phyloP scores from a whole-genome alignment of 2,888 invertebrate species.

The Eupeodes luniger region DNA sequence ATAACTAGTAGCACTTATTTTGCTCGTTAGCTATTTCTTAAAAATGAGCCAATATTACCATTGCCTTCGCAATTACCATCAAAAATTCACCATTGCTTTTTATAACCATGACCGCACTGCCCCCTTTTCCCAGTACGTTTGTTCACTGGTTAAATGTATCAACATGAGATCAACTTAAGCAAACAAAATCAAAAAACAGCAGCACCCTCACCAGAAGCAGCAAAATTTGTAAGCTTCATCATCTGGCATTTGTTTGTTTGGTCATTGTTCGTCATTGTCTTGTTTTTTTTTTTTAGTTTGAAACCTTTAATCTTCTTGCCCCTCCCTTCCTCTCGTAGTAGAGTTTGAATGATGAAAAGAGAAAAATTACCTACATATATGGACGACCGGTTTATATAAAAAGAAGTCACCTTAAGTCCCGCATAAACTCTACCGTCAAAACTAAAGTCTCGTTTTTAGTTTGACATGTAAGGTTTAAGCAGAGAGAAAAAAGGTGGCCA shows the following conservation, averaged over 20 bases:
- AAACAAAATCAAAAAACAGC: slow-evolving; percentile 16
- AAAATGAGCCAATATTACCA: slow-evolving; percentile 27
- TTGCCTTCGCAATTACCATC: neutral
- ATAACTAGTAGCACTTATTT: slow-evolving; percentile 66
- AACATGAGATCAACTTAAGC: slow-evolving; percentile 23
- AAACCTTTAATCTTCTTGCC: slow-evolving; percentile 18
- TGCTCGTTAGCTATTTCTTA: slow-evolving; percentile 57
- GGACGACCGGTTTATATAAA: neutral
- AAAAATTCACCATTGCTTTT: neutral
- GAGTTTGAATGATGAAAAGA: slow-evolving; percentile 28
- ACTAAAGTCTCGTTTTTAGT: too few species aligned
- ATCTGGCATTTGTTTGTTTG: slow-evolving; percentile 49
- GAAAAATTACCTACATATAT: slow-evolving; percentile 4
- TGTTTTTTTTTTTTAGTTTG: slow-evolving; percentile 27
- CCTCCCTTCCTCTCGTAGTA: neutral
- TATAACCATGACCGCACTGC: neutral
- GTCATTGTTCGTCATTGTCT: slow-evolving; percentile 58
- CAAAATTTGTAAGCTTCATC: slow-evolving; percentile 33
- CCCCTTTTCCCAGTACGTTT: slow-evolving; percentile 7
- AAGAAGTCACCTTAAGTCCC: neutral
- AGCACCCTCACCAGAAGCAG: neutral
- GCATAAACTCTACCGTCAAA: too few species aligned
- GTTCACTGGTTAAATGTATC: slow-evolving; percentile 31
- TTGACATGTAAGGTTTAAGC: too few species aligned
- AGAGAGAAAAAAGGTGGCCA: too few species aligned